Base-by-base conservation (phyloP, 2,113 vertebrate species). In the Mellivora capensis region DNA sequence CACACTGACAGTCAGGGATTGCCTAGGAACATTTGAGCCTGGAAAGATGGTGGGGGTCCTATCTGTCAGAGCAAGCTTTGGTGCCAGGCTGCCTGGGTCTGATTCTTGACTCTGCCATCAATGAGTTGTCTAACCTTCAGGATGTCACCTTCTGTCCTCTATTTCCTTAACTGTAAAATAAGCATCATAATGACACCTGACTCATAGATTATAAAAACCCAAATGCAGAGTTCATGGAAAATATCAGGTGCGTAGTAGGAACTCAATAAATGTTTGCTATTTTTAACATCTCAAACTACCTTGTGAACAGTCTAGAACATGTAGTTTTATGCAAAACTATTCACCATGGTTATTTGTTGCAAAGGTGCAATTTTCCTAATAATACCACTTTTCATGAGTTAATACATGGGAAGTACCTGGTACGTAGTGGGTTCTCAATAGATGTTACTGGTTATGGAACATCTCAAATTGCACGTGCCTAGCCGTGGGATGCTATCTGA, bases 321-420 rank as follows among this genome's bases (percentile, higher is more conserved):
- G 12, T n/a, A 67, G n/a, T 79, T 90, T 95, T 80, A 90, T 57
- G 87, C 12, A 94, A 61, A 96, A 71, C 7, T n/a, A 88, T 72
- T 71, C 29, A 71, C 74, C 7, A 7, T 18, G 31, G 18, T 87
- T 93, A 59, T 79, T 86, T 91, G 39, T 61, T 74, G 79, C 71
- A 85, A 84, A 88, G 21, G 20, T 84, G 5, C 21, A 52, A 25
- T 77, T 69, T 10, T 94, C 61, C 85, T 67, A 81, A 52, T 69
- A 71, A 87, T 12, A 37, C 15, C 39, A 49, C 7, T 27, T 88
- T 77, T 93, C 52, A 47, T 15, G 62, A 93, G 29, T 71, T 34
- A 57, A 87, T 49, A 87, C 42, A 31, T n/a, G 29, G 62, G 27
- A 84, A 21, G 27, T 37, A 39, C 4, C 10, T 42, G 13, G 52